Conservation (phyloP, 2,113 vertebrate genomes). For the Poicephalus gulielmi region DNA sequence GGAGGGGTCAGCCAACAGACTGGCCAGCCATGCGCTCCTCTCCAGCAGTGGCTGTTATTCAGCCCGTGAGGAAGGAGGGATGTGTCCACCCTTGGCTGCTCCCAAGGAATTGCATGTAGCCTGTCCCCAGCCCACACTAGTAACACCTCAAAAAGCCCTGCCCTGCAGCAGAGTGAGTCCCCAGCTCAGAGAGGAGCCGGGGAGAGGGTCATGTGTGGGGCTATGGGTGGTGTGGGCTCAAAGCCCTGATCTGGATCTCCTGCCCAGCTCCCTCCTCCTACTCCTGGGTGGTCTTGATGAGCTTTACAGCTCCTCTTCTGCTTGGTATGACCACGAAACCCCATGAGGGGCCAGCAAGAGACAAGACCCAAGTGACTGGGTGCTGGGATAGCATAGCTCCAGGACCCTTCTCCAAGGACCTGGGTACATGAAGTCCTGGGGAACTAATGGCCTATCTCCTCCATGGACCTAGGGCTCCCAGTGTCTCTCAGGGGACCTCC, state of each 20-base stretch:
- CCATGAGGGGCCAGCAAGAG: accelerated
- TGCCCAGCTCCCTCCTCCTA: neutral
- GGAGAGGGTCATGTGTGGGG: accelerated
- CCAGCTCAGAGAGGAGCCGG: accelerated
- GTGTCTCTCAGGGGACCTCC: neutral
- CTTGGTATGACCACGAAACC: neutral
- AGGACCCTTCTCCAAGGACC: neutral
- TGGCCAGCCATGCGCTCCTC: accelerated
- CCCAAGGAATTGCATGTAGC: accelerated
- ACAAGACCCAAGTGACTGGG: neutral
- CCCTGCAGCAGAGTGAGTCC: neutral
- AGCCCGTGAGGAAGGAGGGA: neutral
- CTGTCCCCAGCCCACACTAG: neutral
- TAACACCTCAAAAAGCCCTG: neutral
- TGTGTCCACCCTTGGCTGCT: neutral
- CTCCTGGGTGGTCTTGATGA: neutral
- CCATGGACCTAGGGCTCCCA: neutral
- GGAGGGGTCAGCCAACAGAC: no score
- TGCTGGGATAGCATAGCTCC: neutral
- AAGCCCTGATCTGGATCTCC: neutral
- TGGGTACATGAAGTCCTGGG: neutral
- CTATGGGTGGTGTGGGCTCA: neutral
- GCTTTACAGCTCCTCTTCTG: neutral
- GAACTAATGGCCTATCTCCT: neutral
- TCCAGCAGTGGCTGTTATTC: neutral